Conservation (phyloP, 2,113 vertebrate genomes). For the Ramphastos sulfuratus region DNA sequence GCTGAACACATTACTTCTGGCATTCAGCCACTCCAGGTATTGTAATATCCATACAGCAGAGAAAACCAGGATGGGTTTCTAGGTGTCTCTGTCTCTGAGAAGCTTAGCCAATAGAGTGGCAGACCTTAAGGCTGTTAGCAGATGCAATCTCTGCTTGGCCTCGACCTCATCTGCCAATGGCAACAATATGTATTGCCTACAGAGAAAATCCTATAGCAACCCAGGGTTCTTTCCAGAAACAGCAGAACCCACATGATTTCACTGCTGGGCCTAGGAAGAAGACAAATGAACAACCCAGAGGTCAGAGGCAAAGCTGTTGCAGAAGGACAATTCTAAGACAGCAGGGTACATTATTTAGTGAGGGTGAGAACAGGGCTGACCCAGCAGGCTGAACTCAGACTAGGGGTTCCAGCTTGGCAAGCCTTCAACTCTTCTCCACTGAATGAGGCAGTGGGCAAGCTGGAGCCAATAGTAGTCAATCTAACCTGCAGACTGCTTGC, state of each 20-base stretch:
- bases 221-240: neutral
- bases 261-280: neutral
- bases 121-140: neutral
- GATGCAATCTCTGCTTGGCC: neutral
- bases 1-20: constrained; percentile 87
- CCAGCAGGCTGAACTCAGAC: neutral
- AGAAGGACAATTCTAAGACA: neutral
- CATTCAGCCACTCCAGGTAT: constrained; percentile 95
- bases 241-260: neutral
- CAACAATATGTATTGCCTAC: neutral
- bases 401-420: neutral
- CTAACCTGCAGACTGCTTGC: constrained; percentile 4
- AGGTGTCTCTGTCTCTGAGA: neutral
- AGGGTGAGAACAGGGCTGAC: neutral
- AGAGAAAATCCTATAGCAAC: neutral
- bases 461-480: neutral
- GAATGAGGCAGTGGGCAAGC: neutral
- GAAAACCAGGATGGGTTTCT: neutral
- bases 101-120: neutral
- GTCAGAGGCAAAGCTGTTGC: neutral
- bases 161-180: neutral
- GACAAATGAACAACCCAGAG: neutral
- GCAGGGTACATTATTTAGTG: neutral
- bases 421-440: neutral
- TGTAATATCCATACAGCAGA: neutral